Conservation (phyloP, 1,140 invertebrate species). For the Polypedilum pembai region DNA sequence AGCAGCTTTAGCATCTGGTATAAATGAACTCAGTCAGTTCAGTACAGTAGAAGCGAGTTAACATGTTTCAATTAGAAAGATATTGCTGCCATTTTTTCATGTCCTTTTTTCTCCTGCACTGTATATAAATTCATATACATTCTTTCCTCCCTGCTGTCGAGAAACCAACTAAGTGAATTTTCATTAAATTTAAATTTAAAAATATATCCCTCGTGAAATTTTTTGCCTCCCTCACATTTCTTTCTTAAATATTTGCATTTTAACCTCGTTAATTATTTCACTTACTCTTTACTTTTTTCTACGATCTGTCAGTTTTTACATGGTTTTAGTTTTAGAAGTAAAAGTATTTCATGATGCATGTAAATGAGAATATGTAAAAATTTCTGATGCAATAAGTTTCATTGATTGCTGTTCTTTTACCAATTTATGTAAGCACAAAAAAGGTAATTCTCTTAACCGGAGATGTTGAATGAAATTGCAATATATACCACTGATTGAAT, state of each 20-base stretch:
- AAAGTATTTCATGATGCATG: too few species aligned
- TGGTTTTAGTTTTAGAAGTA: too few species aligned
- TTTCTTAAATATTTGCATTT: slow-evolving; percentile 18
- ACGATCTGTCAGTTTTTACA: too few species aligned
- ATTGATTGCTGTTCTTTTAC: too few species aligned
- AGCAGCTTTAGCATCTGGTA: background rate
- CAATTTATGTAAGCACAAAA: too few species aligned
- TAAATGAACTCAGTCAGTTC: background rate
- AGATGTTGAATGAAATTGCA: background rate
- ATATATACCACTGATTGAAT: too few species aligned
- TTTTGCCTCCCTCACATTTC: background rate
- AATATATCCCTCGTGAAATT: background rate
- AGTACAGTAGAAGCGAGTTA: background rate
- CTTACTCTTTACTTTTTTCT: background rate
- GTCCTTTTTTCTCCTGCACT: background rate
- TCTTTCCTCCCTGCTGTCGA: background rate
- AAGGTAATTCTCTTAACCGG: too few species aligned
- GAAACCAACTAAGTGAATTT: slow-evolving; percentile 7
- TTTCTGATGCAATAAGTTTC: too few species aligned
- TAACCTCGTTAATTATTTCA: slow-evolving; percentile 1
- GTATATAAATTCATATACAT: background rate
- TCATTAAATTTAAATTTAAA: slow-evolving; percentile 9
- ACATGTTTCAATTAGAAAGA: slow-evolving; percentile 23
- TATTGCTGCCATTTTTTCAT: background rate
- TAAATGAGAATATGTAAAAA: too few species aligned